Base-by-base conservation (phyloP, 2,113 vertebrate genomes). In the Myocastor coypus region DNA sequence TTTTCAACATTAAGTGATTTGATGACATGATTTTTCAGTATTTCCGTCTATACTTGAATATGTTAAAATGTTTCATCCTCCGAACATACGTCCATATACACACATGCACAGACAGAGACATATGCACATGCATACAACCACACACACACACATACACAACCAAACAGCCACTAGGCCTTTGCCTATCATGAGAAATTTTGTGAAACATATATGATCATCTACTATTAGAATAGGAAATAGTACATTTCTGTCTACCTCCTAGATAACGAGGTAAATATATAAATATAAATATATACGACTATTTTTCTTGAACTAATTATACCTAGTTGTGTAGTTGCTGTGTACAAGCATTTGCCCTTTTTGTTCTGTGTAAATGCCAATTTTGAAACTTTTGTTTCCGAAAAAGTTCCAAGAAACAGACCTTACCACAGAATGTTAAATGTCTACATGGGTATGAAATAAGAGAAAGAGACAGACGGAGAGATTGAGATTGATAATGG, bases 1-100 rank as follows among this genome's bases (percentile, higher is more conserved):
- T 94, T 64, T n/a, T 90, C 73, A 91, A 66, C 81, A 80, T 10
- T 81, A 12, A 81, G 30, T 95, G 16, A 42, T 93, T 85, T 92
- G 40, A 64, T 86, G 66, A 92, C 20, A 63, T 68, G 17, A 3
- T 87, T 80, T 22, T 28, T 86, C 83, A 77, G 7, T 30, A 10
- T 73, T 40, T 64, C 80, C 94, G 55, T 77, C 32, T 92, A 7
- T 89, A 71, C 66, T 83, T 92, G 42, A 40, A 52, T 93, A 57
- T 92, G 14, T 96, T 68, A 77, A 73, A 80, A 61, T 71, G 9
- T 42, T 92, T 63, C 78, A 46, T 28, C 2, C 24, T 34, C 5
- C 71, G 71, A n/a, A 69, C 2, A 59, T 7, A 87, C 0, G 24
- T 3, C 20, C 19, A 75, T 1, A 28, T 7, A 52, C 20, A 83